These are phyloP conservation scores for Patiria pectinifera DNA, from an alignment of 53 echinoderm and acorn worm genomes.

Conservation along the genomic window DNA sequence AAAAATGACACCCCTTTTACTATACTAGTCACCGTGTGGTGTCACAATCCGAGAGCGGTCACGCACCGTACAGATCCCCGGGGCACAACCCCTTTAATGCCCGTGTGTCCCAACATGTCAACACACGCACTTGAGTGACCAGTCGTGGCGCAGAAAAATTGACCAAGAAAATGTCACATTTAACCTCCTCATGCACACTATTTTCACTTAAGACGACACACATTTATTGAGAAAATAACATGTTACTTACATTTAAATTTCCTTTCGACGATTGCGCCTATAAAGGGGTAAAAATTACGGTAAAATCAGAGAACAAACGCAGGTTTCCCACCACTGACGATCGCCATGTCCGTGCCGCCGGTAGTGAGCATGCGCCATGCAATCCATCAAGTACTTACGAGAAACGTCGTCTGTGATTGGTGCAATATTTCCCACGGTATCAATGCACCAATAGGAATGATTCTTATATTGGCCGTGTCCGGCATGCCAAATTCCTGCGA, in stretches of 20 bases:
- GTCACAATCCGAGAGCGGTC: background rate
- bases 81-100: conserved; percentile 17
- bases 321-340: conserved; percentile 58
- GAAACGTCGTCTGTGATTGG: conserved; percentile 72
- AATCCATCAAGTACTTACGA: conserved; percentile 54
- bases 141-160: conserved; percentile 58
- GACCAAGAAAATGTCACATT: conserved; percentile 1
- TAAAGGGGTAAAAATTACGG: conserved; percentile 13
- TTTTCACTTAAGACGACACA: background rate
- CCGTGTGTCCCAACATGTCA: conserved; percentile 1
- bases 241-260: conserved; percentile 44
- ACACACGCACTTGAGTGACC: conserved; percentile 2
- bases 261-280: conserved; percentile 5
- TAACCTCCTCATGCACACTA: background rate
- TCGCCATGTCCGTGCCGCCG: conserved; percentile 71
- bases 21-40: background rate
- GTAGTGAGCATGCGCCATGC: conserved; percentile 55
- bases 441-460: conserved; percentile 69
- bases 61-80: background rate
- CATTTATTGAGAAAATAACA: background rate
- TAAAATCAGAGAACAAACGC: conserved; percentile 18
- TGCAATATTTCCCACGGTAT: conserved; percentile 29
- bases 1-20: background rate
- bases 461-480: conserved; percentile 25
- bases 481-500: conserved; percentile 72